These are phyloP conservation scores for Platichthys stellatus DNA, from an alignment of 2,113 vertebrate genomes.

Conservation along the genomic window DNA sequence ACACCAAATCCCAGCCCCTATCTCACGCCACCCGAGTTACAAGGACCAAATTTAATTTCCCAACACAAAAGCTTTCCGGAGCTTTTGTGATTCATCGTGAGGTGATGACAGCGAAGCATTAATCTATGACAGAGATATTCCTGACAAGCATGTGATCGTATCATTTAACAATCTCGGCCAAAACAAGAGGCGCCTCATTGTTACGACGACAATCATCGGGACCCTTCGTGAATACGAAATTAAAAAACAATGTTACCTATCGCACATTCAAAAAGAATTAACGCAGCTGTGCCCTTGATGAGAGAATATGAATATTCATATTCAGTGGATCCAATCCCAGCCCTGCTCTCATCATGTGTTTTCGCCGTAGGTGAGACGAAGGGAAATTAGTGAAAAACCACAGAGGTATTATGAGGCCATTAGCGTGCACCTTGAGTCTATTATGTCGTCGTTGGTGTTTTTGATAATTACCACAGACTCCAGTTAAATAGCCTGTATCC, in stretches of 20 bases:
- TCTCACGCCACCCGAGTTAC: constrained; percentile 1
- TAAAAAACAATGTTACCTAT: constrained; percentile 12
- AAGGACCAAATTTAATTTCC: constrained; percentile 12
- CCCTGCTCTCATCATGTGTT: neutral
- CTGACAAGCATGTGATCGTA: constrained; percentile 4
- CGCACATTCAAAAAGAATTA: neutral
- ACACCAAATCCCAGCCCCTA: neutral
- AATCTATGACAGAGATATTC: constrained; percentile 15
- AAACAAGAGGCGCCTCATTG: constrained; percentile 17
- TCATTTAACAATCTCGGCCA: constrained; percentile 16
- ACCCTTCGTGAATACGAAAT: constrained; percentile 12
- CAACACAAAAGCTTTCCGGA: constrained; percentile 1
- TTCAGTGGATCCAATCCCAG: constrained; percentile 11
- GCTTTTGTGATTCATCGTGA: neutral
- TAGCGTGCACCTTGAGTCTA: neutral
- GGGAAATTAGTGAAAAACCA: neutral
- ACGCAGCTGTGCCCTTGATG: constrained; percentile 31
- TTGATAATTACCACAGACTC: neutral
- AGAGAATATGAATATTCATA: constrained; percentile 11
- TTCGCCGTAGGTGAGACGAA: neutral
- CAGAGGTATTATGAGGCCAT: neutral
- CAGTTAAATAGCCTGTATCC: neutral
- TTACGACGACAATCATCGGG: constrained; percentile 9
- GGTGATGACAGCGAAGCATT: neutral
- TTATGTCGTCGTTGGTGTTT: neutral